These are phyloP conservation scores for Leptopilina myrica DNA, from an alignment of 2,888 invertebrate genomes.

Conservation along the genomic window DNA sequence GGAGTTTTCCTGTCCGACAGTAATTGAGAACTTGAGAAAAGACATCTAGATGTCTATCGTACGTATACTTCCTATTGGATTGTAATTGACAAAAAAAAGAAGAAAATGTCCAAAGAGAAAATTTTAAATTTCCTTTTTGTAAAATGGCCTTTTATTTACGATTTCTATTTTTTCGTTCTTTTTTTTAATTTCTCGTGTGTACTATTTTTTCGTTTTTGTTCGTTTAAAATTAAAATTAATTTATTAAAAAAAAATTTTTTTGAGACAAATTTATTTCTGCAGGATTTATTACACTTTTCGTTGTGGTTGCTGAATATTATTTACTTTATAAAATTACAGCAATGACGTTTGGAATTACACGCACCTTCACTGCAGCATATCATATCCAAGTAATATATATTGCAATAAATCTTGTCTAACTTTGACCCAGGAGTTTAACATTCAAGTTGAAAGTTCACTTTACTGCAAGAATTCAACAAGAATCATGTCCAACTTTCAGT, in stretches of 20 bases:
- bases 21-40: slow-evolving; percentile 98
- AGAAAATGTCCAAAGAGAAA: not conserved
- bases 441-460: slow-evolving; percentile 11
- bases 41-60: slow-evolving; percentile 95
- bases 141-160: too few species aligned
- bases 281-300: not conserved
- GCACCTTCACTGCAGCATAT: slow-evolving; percentile 91
- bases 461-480: not conserved
- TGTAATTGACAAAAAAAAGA: slow-evolving; percentile 96
- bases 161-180: too few species aligned
- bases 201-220: too few species aligned
- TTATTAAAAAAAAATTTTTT: too few species aligned
- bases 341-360: slow-evolving; percentile 98
- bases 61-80: slow-evolving; percentile 94
- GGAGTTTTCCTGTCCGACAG: slow-evolving; percentile 98
- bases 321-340: slow-evolving; percentile 96
- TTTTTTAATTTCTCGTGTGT: too few species aligned
- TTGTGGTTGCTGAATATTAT: slow-evolving; percentile 92
- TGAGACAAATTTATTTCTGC: not conserved
- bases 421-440: slow-evolving; percentile 1
- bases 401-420: slow-evolving; percentile 5
- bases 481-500: slow-evolving; percentile 10
- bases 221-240: too few species aligned
- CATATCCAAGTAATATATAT: slow-evolving; percentile 83
- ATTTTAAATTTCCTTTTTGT: not conserved